Conservation (phyloP, 1,140 invertebrate genomes). For the Wiebesia pumilae region DNA sequence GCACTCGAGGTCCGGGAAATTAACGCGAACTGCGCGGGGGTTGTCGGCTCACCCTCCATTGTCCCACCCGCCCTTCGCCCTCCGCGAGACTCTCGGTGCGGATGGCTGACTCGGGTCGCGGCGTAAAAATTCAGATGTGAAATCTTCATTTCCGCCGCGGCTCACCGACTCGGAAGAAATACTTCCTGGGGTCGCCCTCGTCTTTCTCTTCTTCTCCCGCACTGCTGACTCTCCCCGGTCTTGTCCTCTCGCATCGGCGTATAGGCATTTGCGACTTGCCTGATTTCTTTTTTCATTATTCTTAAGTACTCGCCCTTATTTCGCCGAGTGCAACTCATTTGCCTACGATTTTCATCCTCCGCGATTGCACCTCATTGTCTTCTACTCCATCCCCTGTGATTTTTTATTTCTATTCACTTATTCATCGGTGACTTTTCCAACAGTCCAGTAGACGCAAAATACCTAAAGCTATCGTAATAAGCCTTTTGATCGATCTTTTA, state of each 20-base stretch:
- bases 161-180: slow-evolving; percentile 73
- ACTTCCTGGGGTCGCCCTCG: slow-evolving; percentile 66
- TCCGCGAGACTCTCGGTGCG: slow-evolving; percentile 45
- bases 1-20: neutral
- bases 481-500: neutral
- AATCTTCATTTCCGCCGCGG: slow-evolving; percentile 73
- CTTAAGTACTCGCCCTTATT: slow-evolving; percentile 33
- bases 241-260: slow-evolving; percentile 40
- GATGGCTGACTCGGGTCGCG: slow-evolving; percentile 58
- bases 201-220: neutral
- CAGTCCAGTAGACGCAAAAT: neutral
- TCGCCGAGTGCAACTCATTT: slow-evolving; percentile 38
- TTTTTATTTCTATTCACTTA: slow-evolving; percentile 5
- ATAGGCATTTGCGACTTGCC: slow-evolving; percentile 37
- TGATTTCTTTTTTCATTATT: slow-evolving; percentile 52
- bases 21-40: neutral
- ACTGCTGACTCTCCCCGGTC: slow-evolving; percentile 49
- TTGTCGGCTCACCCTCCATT: slow-evolving; percentile 59
- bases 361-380: slow-evolving; percentile 46
- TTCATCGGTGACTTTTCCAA: neutral
- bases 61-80: slow-evolving; percentile 43
- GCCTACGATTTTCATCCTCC: slow-evolving; percentile 41
- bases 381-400: neutral
- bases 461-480: neutral
- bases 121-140: slow-evolving; percentile 72